These are phyloP conservation scores for Chlamydotis undulata DNA, from an alignment of 2,113 vertebrate species.

Conservation along the genomic window DNA sequence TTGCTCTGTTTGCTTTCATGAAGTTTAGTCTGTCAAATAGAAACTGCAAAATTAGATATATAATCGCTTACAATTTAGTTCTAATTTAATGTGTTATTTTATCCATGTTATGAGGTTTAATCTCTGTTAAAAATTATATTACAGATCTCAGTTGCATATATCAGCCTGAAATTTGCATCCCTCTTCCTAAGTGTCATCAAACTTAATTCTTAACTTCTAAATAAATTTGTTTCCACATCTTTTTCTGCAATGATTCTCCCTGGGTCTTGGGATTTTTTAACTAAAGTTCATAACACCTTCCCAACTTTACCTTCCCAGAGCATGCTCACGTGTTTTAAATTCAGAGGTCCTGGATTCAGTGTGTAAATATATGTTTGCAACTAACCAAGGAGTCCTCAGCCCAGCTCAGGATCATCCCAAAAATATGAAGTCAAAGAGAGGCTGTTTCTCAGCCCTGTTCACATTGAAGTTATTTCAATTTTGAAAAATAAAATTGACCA, in stretches of 20 bases:
- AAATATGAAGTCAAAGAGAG: background rate
- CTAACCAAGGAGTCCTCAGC: background rate
- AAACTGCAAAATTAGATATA: background rate
- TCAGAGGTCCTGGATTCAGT: background rate
- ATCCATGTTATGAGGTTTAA: background rate
- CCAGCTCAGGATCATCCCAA: background rate
- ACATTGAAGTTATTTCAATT: background rate
- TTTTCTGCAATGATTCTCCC: background rate
- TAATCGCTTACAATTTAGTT: background rate
- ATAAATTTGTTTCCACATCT: background rate
- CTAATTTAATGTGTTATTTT: background rate
- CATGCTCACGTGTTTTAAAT: background rate
- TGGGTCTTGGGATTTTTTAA: background rate
- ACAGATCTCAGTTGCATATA: background rate
- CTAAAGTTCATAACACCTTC: background rate
- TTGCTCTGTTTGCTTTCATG: background rate
- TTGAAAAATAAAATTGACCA: background rate
- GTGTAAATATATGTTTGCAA: background rate
- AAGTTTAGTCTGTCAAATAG: background rate
- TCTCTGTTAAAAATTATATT: background rate
- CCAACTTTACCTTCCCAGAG: background rate
- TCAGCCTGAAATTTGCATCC: background rate
- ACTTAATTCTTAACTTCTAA: background rate
- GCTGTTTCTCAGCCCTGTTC: background rate
- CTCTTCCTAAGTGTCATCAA: background rate